Base-by-base conservation (phyloP, 2,888 invertebrate genomes). In the Amphipoea oculea region DNA sequence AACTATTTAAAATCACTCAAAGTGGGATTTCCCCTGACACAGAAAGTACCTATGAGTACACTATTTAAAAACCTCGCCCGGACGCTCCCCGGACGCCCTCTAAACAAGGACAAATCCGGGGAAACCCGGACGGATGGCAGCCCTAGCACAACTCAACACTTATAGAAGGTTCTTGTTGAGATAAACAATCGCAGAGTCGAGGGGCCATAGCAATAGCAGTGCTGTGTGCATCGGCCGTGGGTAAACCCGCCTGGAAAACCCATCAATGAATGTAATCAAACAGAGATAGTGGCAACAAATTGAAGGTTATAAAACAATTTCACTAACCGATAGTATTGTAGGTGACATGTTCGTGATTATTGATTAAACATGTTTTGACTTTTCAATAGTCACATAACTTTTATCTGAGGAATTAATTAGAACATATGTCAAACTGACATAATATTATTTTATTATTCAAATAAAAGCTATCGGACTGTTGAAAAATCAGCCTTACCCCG, bases 121-220 rank as follows among this genome's bases (percentile, higher is more conserved):
- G 4, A 60, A n/a, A 60, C 60, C 12, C n/a, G n/a, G n/a, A n/a
- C 60, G 60, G 60, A n/a, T n/a, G 60, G 60, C 60, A n/a, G 1
- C 60, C 60, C 60, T 60, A n/a, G 23, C 40, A 67, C 54, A 67
- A 14, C 17, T 67, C n/a, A 68, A 57, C 29, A 29, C 29, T 29
- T 29, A 29, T 29, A 29, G 29, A 29, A 29, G 29, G 29, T 67
- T 76, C 48, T 74, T 45, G 66, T 62, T 71, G 54, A 78, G 73
- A 86, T 88, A 88, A 75, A 80, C 74, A 82, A 84, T 76, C 57
- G 12, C 80, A 69, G 77, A 83, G 78, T 79, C 86, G 83, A 66
- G 63, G 69, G 42, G 70, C 79, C 65, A 40, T 1, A 40, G 9
- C 48, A 57, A 36, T 42, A 73, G 6, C 69, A 42, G 20, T 36